phyloP scores from a whole-genome alignment of 2,797 vertebrate species.

The Hydrocynus forskahlii region DNA sequence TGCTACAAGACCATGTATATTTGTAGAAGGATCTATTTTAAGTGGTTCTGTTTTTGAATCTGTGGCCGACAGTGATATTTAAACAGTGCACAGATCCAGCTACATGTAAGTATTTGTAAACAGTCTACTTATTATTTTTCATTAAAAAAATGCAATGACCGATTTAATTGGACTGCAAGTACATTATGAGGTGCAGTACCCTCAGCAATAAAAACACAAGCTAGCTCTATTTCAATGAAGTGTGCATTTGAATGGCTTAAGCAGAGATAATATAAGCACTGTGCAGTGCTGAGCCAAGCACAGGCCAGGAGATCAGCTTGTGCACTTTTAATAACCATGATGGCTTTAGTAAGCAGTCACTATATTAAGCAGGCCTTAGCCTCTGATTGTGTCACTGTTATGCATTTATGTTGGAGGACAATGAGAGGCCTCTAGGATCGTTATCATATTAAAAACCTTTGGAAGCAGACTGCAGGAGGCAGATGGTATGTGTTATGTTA shows the following conservation, averaged over 20 bases:
- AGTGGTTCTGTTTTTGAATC: constrained; percentile 13
- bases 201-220: background rate
- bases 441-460: background rate
- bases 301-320: background rate
- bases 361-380: constrained; percentile 7
- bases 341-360: background rate
- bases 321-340: constrained; percentile 4
- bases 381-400: background rate
- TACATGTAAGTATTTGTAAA: background rate
- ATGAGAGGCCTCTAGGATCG: background rate
- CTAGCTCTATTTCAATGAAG: background rate
- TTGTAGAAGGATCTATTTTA: background rate
- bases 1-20: background rate
- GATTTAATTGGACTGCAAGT: background rate
- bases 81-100: background rate
- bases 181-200: background rate
- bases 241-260: background rate
- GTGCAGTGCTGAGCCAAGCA: background rate
- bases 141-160: background rate
- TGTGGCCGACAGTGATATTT: background rate
- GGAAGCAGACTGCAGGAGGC: background rate
- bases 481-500: background rate
- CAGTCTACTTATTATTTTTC: background rate
- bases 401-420: constrained; percentile 16
- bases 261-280: background rate